Percentiles rank a stretch among this genome's conserved stretches.
phyloP scores from a whole-genome alignment of 2,797 vertebrate species.

The Pipistrellus pipistrellus region DNA sequence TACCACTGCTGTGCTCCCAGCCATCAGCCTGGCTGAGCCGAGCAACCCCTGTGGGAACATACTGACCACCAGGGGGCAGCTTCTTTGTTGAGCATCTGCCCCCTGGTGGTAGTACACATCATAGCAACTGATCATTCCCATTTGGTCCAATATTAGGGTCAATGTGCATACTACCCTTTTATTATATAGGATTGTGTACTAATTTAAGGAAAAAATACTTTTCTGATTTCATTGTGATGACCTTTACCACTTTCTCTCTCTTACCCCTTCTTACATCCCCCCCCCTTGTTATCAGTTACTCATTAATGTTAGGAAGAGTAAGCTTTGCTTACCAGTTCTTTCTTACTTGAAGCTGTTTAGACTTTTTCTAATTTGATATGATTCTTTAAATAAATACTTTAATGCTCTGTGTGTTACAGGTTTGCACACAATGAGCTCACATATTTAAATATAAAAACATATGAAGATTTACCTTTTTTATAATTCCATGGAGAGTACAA shows the following conservation, averaged over 20 bases:
- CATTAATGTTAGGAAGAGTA: constrained; percentile 11
- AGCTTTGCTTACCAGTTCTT: neutral
- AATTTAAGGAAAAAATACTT: constrained; percentile 8
- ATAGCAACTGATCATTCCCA: too few species aligned
- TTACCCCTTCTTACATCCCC: neutral
- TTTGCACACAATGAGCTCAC: neutral
- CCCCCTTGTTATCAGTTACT: neutral
- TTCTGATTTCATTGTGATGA: neutral
- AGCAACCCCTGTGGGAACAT: too few species aligned
- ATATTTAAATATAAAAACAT: constrained; percentile 37
- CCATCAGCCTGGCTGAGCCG: too few species aligned
- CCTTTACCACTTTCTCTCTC: neutral
- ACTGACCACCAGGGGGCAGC: too few species aligned
- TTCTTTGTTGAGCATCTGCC: too few species aligned
- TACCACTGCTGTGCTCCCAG: too few species aligned
- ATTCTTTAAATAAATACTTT: constrained; percentile 40
- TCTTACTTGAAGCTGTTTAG: constrained; percentile 33
- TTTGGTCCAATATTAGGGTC: too few species aligned
- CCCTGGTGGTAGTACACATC: too few species aligned
- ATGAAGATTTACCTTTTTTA: constrained; percentile 23
- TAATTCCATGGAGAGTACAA: neutral
- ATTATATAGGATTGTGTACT: neutral
- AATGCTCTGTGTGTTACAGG: neutral
- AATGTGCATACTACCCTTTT: too few species aligned
- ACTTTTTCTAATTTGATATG: constrained; percentile 30